Conservation (phyloP, 2,797 vertebrate genomes). For the Presbytis comata region DNA sequence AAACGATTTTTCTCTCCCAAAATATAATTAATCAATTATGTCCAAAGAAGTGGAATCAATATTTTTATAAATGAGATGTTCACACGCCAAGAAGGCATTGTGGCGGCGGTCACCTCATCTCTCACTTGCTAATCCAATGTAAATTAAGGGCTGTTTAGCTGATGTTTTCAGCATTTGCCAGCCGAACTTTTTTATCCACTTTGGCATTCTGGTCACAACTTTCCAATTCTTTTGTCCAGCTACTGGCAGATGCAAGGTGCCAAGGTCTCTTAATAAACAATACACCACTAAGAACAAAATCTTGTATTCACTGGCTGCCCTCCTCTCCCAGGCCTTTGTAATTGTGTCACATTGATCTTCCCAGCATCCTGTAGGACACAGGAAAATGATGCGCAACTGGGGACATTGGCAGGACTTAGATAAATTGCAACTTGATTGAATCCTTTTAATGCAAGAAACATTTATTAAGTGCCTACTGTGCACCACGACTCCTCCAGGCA, state of each 20-base stretch:
- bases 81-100: slow-evolving; percentile 51
- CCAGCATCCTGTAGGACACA: slow-evolving; percentile 29
- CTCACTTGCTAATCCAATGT: slow-evolving; percentile 56
- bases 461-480: slow-evolving; percentile 67
- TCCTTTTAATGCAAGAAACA: slow-evolving; percentile 49
- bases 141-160: slow-evolving; percentile 55
- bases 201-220: slow-evolving; percentile 26
- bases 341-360: slow-evolving; percentile 21
- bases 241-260: background rate
- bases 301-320: background rate
- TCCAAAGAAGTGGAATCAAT: slow-evolving; percentile 70
- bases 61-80: slow-evolving; percentile 79
- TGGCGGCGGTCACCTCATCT: slow-evolving; percentile 38
- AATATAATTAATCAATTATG: slow-evolving; percentile 78
- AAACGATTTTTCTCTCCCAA: slow-evolving; percentile 76
- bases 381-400: background rate
- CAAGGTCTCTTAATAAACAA: slow-evolving; percentile 43
- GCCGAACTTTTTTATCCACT: slow-evolving; percentile 34
- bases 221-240: background rate
- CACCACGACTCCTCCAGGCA: background rate
- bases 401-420: background rate
- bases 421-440: slow-evolving; percentile 23
- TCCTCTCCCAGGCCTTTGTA: background rate
- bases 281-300: background rate
- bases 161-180: background rate